phyloP scores from a whole-genome alignment of 2,888 invertebrate species.

The Apamea sordens region DNA sequence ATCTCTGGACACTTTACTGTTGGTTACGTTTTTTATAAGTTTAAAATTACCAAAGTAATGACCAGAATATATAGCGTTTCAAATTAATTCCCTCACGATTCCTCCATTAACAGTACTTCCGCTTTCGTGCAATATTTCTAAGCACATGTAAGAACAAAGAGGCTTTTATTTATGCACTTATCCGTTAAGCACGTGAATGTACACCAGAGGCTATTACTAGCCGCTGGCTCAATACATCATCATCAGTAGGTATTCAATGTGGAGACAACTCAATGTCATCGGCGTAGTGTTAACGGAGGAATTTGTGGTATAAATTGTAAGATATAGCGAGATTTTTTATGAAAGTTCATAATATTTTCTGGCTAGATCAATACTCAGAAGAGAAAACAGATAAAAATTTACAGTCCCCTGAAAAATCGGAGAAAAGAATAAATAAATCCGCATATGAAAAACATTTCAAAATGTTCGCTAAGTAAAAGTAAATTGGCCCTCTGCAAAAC shows the following conservation, averaged over 20 bases:
- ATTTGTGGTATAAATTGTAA: conserved; percentile 8
- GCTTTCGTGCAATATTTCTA: conserved; percentile 27
- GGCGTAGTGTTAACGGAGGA: not conserved
- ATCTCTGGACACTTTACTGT: too few species aligned
- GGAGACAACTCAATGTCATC: conserved; percentile 59
- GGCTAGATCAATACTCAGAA: too few species aligned
- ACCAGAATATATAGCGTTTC: not conserved
- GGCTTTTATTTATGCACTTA: conserved; percentile 33
- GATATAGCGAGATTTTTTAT: not conserved
- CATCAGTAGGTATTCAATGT: conserved; percentile 25
- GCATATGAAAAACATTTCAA: not conserved
- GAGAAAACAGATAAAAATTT: too few species aligned
- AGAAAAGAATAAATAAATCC: not conserved
- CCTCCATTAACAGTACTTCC: conserved; percentile 46
- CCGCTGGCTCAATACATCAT: conserved; percentile 46
- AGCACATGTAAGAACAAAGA: conserved; percentile 45
- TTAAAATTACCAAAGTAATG: not conserved
- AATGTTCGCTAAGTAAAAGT: not conserved
- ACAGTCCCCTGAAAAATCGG: too few species aligned
- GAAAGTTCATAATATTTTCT: not conserved
- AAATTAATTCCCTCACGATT: conserved; percentile 21
- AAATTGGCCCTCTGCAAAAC: not conserved
- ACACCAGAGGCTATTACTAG: conserved; percentile 19
- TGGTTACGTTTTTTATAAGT: not conserved
- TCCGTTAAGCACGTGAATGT: conserved; percentile 21